Conservation (phyloP, 2,888 invertebrate genomes). For the Macrostomum cliftonense region DNA sequence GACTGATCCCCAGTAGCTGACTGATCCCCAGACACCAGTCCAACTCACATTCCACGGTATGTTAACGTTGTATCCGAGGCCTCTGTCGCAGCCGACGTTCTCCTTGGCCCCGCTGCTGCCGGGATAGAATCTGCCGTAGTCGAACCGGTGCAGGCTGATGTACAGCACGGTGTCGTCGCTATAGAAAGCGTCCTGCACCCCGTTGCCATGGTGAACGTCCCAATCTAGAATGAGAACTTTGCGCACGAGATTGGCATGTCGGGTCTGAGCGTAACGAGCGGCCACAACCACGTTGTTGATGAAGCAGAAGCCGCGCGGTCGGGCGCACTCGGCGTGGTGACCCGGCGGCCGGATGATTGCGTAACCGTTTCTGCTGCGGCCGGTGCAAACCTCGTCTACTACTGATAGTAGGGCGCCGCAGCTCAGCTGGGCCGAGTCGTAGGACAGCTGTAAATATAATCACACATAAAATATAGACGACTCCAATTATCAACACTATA, state of each 20-base stretch:
- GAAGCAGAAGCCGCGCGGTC: conserved; percentile 65
- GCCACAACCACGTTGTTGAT: conserved; percentile 68
- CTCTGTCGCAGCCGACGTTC: conserved; percentile 47
- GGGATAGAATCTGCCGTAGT: conserved; percentile 69
- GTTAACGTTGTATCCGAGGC: conserved; percentile 60
- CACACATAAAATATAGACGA: too few relatives aligned
- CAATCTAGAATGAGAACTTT: conserved; percentile 66
- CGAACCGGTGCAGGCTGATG: conserved; percentile 75
- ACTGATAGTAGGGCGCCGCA: conserved; percentile 2
- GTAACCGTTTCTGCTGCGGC: conserved; percentile 1
- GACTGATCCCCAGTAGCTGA: too few relatives aligned
- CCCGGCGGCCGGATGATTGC: conserved; percentile 46
- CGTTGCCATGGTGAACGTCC: conserved; percentile 85
- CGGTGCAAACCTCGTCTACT: conserved; percentile 5
- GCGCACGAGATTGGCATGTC: neutral
- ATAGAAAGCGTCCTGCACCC: conserved; percentile 66
- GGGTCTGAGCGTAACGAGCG: conserved; percentile 50
- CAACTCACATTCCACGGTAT: conserved; percentile 55
- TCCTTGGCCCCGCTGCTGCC: conserved; percentile 47
- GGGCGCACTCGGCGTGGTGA: conserved; percentile 60
- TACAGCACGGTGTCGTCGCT: conserved; percentile 58
- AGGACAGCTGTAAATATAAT: neutral
- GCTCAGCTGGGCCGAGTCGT: neutral
- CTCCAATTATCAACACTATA: too few relatives aligned
- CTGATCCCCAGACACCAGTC: too few relatives aligned